Conservation (phyloP, 2,797 vertebrate species). For the Sebastes kiyomatsui region DNA sequence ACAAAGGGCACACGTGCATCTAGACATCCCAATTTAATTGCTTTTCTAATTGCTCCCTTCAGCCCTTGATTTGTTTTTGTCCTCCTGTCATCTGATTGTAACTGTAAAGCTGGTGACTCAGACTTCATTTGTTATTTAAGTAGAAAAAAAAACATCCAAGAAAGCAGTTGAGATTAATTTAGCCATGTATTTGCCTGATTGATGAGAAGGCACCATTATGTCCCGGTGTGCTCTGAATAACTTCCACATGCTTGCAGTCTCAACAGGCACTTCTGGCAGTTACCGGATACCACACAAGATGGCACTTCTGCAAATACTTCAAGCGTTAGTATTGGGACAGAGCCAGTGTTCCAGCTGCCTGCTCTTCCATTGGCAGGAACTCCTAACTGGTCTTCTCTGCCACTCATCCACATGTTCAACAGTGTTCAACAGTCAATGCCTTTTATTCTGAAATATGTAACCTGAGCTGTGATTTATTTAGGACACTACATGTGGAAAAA, state of each 20-base stretch:
- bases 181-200: not conserved
- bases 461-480: not conserved
- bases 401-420: not conserved
- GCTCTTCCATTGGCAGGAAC: not conserved
- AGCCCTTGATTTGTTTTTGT: not conserved
- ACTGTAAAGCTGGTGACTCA: not conserved
- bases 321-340: not conserved
- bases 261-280: not conserved
- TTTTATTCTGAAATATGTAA: not conserved
- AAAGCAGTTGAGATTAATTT: not conserved
- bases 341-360: not conserved
- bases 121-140: not conserved
- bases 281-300: not conserved
- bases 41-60: not conserved
- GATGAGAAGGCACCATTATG: not conserved
- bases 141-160: not conserved
- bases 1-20: not conserved
- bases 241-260: not conserved
- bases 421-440: not conserved
- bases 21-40: not conserved
- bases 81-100: not conserved
- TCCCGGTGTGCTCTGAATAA: not conserved
- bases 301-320: slow-evolving; percentile 8
- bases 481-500: not conserved
- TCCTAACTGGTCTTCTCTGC: not conserved